A percentile compares a stretch with the other conserved stretches of the same genome.
Conservation (phyloP, 2,797 vertebrate species). For the Tapera naevia region DNA sequence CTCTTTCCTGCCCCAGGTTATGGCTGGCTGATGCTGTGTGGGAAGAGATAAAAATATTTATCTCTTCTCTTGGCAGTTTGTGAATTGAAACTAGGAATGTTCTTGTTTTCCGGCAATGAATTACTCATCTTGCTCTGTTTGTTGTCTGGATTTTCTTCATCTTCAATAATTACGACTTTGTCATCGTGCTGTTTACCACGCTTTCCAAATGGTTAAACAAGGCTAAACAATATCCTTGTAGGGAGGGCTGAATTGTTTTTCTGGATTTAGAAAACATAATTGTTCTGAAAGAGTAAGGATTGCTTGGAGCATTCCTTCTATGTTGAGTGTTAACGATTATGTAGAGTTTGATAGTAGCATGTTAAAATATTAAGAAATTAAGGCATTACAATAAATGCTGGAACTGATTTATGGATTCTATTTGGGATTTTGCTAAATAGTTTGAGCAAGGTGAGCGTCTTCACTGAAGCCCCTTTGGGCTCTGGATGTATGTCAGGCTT, state of each 20-base stretch:
- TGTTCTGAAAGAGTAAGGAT: not conserved
- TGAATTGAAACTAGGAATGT: slow-evolving; percentile 35
- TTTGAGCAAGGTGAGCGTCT: not conserved
- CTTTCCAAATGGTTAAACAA: not conserved
- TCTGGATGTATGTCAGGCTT: not conserved
- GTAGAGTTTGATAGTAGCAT: not conserved
- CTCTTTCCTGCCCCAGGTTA: not conserved
- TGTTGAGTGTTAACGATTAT: not conserved
- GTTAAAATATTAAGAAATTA: not conserved
- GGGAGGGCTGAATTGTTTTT: not conserved
- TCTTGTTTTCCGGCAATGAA: not conserved
- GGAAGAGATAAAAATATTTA: not conserved
- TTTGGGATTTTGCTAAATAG: not conserved
- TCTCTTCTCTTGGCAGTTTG: slow-evolving; percentile 7
- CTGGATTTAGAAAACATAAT: not conserved
- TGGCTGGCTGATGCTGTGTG: not conserved
- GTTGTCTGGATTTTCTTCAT: not conserved
- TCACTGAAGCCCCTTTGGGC: not conserved
- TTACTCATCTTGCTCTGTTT: slow-evolving; percentile 44
- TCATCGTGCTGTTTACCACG: not conserved
- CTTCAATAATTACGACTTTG: not conserved
- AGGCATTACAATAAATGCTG: not conserved
- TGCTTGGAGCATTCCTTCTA: not conserved
- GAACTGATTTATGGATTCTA: not conserved
- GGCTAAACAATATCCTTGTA: not conserved